phyloP scores from a whole-genome alignment of 2,113 vertebrate species.

The Neotoma lepida region DNA sequence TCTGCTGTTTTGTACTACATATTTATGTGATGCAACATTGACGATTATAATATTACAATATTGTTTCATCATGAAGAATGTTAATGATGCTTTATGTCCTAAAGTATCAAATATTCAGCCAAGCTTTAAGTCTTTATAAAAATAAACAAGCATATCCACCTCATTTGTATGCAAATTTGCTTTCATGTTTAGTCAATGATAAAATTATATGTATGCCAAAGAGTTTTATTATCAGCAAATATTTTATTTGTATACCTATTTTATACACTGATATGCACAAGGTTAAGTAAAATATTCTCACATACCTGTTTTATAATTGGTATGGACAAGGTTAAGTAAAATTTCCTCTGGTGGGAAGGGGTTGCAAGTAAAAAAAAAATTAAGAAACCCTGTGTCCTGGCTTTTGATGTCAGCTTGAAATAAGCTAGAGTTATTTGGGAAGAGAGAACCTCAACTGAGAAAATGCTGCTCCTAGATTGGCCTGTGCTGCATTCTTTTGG shows the following conservation, averaged over 20 bases:
- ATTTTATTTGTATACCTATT: neutral
- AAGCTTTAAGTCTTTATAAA: conserved; percentile 2
- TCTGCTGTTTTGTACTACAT: neutral
- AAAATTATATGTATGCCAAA: neutral
- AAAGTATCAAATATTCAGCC: neutral
- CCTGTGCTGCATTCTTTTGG: neutral
- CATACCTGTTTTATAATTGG: neutral
- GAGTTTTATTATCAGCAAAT: neutral
- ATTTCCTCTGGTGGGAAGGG: neutral
- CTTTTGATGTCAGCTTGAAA: neutral
- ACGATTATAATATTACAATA: neutral
- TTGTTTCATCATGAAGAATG: neutral
- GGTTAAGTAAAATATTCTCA: neutral
- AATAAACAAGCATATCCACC: neutral
- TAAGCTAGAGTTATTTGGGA: neutral
- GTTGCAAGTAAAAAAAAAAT: neutral
- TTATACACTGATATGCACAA: neutral
- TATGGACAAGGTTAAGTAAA: neutral
- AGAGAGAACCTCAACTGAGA: neutral
- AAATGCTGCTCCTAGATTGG: neutral
- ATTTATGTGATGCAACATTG: neutral
- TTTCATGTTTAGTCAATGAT: neutral
- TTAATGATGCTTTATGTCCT: neutral
- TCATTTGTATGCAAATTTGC: neutral
- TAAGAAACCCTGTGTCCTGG: neutral